Conservation (phyloP, 1,140 invertebrate genomes). For the Tetramorium parvispinum region DNA sequence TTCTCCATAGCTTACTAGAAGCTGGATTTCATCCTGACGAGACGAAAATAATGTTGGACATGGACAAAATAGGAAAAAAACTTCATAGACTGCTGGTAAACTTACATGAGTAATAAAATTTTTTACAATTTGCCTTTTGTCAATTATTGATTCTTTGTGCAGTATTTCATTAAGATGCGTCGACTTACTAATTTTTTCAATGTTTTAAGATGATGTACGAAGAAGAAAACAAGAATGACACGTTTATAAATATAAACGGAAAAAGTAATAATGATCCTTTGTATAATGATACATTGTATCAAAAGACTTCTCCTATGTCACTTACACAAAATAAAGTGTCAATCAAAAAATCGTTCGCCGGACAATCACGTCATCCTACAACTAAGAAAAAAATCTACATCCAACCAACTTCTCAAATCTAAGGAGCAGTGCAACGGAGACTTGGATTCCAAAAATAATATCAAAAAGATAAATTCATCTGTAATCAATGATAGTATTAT, state of each 20-base stretch:
- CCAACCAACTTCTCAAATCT: background rate
- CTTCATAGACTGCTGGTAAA: slow-evolving; percentile 76
- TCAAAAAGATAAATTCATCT: background rate
- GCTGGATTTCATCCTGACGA: slow-evolving; percentile 75
- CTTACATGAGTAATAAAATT: background rate
- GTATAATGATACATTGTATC: slow-evolving; percentile 9
- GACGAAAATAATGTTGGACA: slow-evolving; percentile 75
- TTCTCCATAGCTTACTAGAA: slow-evolving; percentile 76
- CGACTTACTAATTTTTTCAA: background rate
- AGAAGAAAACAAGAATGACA: slow-evolving; percentile 59
- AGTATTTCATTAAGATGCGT: background rate
- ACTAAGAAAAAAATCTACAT: background rate
- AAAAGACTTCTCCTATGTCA: background rate
- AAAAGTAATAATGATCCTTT: slow-evolving; percentile 64
- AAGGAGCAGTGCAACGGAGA: background rate
- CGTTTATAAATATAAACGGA: slow-evolving; percentile 63
- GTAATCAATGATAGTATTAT: background rate
- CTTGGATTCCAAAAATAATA: background rate
- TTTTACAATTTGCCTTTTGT: slow-evolving; percentile 2
- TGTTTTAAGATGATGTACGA: slow-evolving; percentile 76
- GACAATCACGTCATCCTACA: background rate
- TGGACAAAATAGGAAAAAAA: slow-evolving; percentile 77
- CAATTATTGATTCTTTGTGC: background rate
- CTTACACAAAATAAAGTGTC: slow-evolving; percentile 10
- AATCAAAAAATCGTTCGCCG: background rate